phyloP scores from a whole-genome alignment of 2,113 vertebrate species.

The Oriolus oriolus region DNA sequence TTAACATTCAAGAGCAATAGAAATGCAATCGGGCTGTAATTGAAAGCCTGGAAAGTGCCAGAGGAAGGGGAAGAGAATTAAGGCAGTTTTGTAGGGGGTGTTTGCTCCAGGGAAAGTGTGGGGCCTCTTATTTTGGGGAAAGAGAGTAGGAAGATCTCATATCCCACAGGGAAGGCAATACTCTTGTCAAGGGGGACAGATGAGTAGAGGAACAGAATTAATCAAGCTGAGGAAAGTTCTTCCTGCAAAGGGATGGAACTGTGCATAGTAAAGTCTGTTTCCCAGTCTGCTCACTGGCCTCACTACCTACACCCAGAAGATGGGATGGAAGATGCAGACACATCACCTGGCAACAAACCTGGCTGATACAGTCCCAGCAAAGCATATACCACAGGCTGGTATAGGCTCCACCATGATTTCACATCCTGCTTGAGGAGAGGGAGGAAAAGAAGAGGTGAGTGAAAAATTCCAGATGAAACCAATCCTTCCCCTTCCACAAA shows the following conservation, averaged over 20 bases:
- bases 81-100: neutral
- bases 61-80: neutral
- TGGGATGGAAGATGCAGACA: neutral
- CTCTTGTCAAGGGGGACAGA: neutral
- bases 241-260: neutral
- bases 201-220: neutral
- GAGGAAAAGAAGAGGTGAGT: neutral
- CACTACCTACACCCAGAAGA: neutral
- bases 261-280: neutral
- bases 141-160: neutral
- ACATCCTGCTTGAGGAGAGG: neutral
- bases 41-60: neutral
- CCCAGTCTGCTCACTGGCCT: too few relatives aligned
- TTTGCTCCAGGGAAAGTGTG: neutral
- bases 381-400: neutral
- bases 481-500: neutral
- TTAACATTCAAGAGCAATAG: neutral
- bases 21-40: neutral
- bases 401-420: neutral
- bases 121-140: neutral
- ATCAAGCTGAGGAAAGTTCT: neutral
- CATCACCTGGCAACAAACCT: neutral
- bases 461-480: neutral
- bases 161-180: neutral
- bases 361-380: neutral